Conservation (phyloP, 2,888 invertebrate genomes). For the Metellina segmentata region DNA sequence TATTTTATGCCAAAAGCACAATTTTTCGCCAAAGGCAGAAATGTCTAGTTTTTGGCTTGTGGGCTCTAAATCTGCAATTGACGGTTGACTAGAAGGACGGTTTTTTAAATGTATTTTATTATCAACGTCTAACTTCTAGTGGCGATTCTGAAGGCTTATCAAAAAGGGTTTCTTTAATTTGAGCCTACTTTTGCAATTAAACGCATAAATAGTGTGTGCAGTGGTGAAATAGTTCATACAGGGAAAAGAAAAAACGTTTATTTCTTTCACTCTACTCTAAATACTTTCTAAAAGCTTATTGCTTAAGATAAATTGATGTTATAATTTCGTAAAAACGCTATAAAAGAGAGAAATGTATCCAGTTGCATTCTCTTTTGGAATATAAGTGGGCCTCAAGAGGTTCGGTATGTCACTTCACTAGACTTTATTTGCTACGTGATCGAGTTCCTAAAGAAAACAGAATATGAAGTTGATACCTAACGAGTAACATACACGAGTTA, state of each 20-base stretch:
- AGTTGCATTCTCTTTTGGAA: too few relatives aligned
- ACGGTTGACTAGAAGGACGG: conserved; percentile 70
- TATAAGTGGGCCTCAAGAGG: too few relatives aligned
- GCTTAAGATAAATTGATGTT: background rate
- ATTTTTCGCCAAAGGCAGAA: conserved; percentile 38
- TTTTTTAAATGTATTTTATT: conserved; percentile 49
- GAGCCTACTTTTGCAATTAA: background rate
- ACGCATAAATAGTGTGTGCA: background rate
- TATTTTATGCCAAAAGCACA: conserved; percentile 52
- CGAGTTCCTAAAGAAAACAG: too few relatives aligned
- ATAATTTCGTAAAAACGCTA: too few relatives aligned
- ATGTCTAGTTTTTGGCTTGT: conserved; percentile 39
- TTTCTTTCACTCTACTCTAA: background rate
- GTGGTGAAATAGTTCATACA: background rate
- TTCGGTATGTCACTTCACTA: too few relatives aligned
- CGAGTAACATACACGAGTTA: too few relatives aligned
- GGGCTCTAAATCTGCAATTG: conserved; percentile 64
- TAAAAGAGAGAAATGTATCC: too few relatives aligned
- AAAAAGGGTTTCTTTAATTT: conserved; percentile 30
- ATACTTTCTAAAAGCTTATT: background rate
- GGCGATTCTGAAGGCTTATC: conserved; percentile 47
- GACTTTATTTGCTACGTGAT: too few relatives aligned
- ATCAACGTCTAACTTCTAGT: conserved; percentile 36
- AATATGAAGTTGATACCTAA: too few relatives aligned
- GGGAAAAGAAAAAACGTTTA: background rate